Base-by-base conservation (phyloP, 1,140 invertebrate species). In the Drosophila nigrodunni region DNA sequence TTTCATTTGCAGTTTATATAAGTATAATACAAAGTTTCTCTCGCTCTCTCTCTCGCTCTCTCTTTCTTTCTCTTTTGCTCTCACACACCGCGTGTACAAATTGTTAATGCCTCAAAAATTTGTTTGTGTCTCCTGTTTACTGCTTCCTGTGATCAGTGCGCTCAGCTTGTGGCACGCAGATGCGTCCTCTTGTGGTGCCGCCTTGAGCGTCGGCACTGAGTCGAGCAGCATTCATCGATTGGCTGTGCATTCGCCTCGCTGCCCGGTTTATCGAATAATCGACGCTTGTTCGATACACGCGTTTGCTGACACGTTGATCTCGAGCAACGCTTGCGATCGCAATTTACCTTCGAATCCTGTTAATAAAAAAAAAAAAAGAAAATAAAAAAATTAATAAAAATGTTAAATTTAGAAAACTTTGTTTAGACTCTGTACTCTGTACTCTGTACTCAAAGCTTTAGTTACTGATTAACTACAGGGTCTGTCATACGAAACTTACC, bases 291-390 rank as follows among this genome's bases (percentile, higher is more conserved):
- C 13, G 89, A 67, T 15, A 91, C 85, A 15, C 94, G 93, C 34
- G 83, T 87, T 65, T 93, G 83, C 70, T 94, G 94, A 93, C 96
- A 96, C 10, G 95, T 94, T n/a, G 94, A 94, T 49, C 95, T 94
- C 10, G 95, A 95, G 93, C 97, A 97, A n/a, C 95, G 94, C 76
- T 96, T 96, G 66, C 96, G 93, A 69, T 95, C 95, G 89, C 97
- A 97, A 75, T 94, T 96, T 46, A 96, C 95, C 81, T 95, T 94
- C 50, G 96, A 96, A 88, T 97, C 96, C 97, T 97, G 93, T 1
- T 93, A 91, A 77, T 69, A 69, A 35, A 75, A 78, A 7, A 55
- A 7, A 55, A n/a, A 68, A 39, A 93, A 73, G 77, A 92, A 73
- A 93, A 72, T 74, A 91, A 71, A 47, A 54, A 34, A 74, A 37